Conservation (phyloP, 2,797 vertebrate genomes). For the Acipenser oxyrinchus region DNA sequence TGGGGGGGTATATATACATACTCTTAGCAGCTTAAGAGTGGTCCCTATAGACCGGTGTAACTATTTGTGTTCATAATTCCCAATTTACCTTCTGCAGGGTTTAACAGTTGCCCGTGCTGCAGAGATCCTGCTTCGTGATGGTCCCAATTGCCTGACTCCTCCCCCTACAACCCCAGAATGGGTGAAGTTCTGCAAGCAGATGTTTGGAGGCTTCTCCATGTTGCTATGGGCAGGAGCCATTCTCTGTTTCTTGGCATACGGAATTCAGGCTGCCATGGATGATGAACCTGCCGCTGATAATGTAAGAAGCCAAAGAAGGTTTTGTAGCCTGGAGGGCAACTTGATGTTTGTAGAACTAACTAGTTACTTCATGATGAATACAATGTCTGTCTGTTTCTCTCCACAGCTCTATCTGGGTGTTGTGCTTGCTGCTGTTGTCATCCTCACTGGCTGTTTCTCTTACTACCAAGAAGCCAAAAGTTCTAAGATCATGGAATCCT, state of each 20-base stretch:
- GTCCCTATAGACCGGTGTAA: too few species aligned
- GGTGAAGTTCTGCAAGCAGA: slow-evolving; percentile 92
- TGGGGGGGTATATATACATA: too few species aligned
- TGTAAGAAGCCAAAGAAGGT: slow-evolving; percentile 43
- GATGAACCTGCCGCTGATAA: slow-evolving; percentile 79
- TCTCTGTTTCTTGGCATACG: slow-evolving; percentile 83
- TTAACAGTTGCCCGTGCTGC: slow-evolving; percentile 69
- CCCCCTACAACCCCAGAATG: slow-evolving; percentile 93
- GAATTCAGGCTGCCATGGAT: slow-evolving; percentile 70
- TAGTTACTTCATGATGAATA: too few species aligned
- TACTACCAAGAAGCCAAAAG: slow-evolving; percentile 98
- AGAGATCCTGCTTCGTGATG: slow-evolving; percentile 84
- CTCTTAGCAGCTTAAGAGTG: too few species aligned
- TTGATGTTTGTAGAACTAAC: too few species aligned
- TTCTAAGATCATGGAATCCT: slow-evolving; percentile 96
- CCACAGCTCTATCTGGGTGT: slow-evolving; percentile 80
- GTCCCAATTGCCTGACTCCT: slow-evolving; percentile 85
- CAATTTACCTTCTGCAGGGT: slow-evolving; percentile 55
- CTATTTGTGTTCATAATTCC: not conserved
- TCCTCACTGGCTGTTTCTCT: slow-evolving; percentile 95
- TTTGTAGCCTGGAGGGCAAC: too few species aligned
- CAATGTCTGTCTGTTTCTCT: not conserved
- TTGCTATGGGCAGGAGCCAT: slow-evolving; percentile 90
- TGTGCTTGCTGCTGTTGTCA: slow-evolving; percentile 87
- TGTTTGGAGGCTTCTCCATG: slow-evolving; percentile 92